Percentiles rank a stretch among this genome's conserved stretches.
Evolutionary conservation across 1,140 invertebrate species (phyloP).

Genomic region (Bathynomus jamesi): DNA sequence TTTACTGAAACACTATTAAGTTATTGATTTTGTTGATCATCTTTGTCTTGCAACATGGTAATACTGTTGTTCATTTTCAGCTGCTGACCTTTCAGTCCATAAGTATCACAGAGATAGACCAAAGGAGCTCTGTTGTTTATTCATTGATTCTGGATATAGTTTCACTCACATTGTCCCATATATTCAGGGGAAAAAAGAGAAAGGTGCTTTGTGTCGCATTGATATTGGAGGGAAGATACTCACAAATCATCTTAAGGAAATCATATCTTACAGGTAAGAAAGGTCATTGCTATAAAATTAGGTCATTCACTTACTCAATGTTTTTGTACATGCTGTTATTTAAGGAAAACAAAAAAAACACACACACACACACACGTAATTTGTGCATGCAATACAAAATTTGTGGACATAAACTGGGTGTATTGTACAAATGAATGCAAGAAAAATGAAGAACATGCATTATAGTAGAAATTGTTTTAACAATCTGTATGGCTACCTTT

Average conservation of each 20-base stretch:
- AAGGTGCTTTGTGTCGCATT: constrained; percentile 69
- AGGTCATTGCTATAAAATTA: constrained; percentile 17
- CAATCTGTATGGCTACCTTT: too few relatives aligned
- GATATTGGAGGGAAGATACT: constrained; percentile 94
- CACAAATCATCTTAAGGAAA: constrained; percentile 97
- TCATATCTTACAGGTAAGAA: constrained; percentile 70
- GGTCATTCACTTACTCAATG: neutral
- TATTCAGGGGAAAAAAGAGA: constrained; percentile 76
- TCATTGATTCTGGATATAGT: constrained; percentile 91
- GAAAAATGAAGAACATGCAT: too few relatives aligned
- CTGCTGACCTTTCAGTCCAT: constrained; percentile 49
- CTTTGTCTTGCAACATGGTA: too few relatives aligned
- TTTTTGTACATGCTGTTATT: too few relatives aligned
- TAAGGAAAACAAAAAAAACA: too few relatives aligned
- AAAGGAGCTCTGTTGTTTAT: constrained; percentile 61
- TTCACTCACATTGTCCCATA: constrained; percentile 93
- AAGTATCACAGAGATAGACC: constrained; percentile 50
- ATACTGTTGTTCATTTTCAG: constrained; percentile 43
- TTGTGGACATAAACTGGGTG: too few relatives aligned
- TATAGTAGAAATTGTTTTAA: too few relatives aligned
- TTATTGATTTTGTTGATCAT: too few relatives aligned
- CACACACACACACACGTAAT: too few relatives aligned
- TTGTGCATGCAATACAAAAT: too few relatives aligned
- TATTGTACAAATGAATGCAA: too few relatives aligned
- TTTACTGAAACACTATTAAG: too few relatives aligned